Conservation (phyloP, 2,113 vertebrate species). For the Thinocorus orbignyianus region DNA sequence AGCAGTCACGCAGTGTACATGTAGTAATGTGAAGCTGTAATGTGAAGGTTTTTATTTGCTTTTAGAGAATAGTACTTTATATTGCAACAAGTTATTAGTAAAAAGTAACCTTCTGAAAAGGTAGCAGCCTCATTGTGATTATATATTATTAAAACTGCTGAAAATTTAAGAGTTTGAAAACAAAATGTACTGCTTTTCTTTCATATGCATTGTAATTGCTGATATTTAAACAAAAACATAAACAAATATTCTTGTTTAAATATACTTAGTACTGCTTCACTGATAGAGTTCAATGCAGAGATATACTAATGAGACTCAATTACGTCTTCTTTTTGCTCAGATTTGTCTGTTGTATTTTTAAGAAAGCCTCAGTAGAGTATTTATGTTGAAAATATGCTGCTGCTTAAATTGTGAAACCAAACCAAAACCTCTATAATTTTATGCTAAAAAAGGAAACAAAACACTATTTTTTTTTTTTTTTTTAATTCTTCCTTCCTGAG, state of each 20-base stretch:
- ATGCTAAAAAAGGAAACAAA: not conserved
- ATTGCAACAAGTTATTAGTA: not conserved
- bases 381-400: not conserved
- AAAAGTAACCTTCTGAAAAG: not conserved
- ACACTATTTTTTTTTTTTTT: no score
- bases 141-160: not conserved
- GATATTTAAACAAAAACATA: not conserved
- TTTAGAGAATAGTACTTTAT: not conserved
- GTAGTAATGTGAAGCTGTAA: not conserved
- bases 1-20: not conserved
- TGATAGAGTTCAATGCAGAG: not conserved
- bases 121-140: not conserved
- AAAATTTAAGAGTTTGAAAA: not conserved
- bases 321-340: not conserved
- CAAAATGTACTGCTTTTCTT: not conserved
- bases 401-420: not conserved
- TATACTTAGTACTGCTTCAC: not conserved
- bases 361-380: not conserved
- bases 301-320: not conserved
- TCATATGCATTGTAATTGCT: not conserved
- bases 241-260: not conserved
- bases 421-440: not conserved
- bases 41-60: not conserved
- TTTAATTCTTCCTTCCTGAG: not conserved
- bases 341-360: not conserved